These are phyloP conservation scores for Mustelus asterias DNA, from an alignment of 2,113 vertebrate species.

Conservation along the genomic window DNA sequence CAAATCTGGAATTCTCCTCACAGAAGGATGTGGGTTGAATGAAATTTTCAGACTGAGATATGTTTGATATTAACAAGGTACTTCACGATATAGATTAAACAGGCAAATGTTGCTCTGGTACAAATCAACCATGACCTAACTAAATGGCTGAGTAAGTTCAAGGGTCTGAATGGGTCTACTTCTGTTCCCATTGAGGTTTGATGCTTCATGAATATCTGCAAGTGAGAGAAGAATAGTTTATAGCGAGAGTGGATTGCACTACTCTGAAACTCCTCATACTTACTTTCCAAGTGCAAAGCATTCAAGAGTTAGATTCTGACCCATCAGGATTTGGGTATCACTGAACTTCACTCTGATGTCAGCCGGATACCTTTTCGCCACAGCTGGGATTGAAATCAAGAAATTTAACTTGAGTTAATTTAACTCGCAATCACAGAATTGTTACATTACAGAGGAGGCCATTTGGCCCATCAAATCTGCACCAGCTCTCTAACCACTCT, in stretches of 20 bases:
- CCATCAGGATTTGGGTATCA: constrained; percentile 73
- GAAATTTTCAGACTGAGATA: neutral
- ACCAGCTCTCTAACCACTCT: too few species aligned
- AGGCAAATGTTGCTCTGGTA: neutral
- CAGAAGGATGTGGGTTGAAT: neutral
- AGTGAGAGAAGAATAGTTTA: neutral
- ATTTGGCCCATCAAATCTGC: too few species aligned
- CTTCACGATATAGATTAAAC: neutral
- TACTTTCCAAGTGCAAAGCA: constrained; percentile 98
- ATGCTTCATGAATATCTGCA: neutral
- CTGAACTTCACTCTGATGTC: constrained; percentile 88
- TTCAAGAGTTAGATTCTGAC: constrained; percentile 87
- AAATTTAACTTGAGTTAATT: neutral
- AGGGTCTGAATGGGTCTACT: neutral
- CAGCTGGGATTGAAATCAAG: constrained; percentile 54
- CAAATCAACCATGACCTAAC: neutral
- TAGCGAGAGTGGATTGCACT: neutral
- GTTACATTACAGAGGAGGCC: too few species aligned
- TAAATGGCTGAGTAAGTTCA: too few species aligned
- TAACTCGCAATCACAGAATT: too few species aligned
- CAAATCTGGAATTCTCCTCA: neutral
- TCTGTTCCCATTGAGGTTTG: neutral
- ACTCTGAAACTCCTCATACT: constrained; percentile 49
- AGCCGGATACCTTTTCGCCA: constrained; percentile 79
- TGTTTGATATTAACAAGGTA: neutral